A percentile compares a stretch with the other conserved stretches of the same genome.
These are phyloP conservation scores for Arctocebus calabarensis DNA, from an alignment of 2,797 vertebrate species.

Conservation along the genomic window DNA sequence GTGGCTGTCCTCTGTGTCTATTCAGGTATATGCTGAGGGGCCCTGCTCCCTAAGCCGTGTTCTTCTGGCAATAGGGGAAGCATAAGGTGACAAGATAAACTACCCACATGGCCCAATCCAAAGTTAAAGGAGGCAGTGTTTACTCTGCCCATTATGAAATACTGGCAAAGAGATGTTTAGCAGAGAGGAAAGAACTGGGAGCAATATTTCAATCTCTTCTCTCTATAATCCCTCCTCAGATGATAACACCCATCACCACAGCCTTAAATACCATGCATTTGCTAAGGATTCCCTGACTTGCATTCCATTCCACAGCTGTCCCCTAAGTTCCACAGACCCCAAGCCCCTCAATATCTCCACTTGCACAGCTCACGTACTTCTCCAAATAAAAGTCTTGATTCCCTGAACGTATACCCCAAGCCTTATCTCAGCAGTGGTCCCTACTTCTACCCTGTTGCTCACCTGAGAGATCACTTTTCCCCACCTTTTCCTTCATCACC, in stretches of 20 bases:
- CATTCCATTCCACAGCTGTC: neutral
- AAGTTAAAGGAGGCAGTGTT: neutral
- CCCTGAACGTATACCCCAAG: neutral
- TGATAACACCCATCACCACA: neutral
- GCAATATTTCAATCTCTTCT: neutral
- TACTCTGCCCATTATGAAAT: neutral
- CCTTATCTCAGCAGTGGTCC: neutral
- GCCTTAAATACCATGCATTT: neutral
- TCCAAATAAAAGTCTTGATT: neutral
- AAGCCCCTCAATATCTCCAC: neutral
- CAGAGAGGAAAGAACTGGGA: neutral
- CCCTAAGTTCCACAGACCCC: neutral
- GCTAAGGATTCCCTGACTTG: conserved; percentile 3
- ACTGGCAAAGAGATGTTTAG: neutral
- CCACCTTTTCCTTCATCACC: neutral
- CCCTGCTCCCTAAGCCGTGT: neutral
- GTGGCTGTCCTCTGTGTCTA: neutral
- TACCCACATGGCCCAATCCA: neutral
- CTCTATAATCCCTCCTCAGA: neutral
- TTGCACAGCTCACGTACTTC: neutral
- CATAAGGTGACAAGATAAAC: neutral
- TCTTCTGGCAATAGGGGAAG: neutral
- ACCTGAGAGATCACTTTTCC: neutral
- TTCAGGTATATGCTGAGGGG: neutral
- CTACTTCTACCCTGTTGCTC: neutral